These are phyloP conservation scores for Microctonus brassicae DNA, from an alignment of 2,888 invertebrate genomes.

Conservation along the genomic window DNA sequence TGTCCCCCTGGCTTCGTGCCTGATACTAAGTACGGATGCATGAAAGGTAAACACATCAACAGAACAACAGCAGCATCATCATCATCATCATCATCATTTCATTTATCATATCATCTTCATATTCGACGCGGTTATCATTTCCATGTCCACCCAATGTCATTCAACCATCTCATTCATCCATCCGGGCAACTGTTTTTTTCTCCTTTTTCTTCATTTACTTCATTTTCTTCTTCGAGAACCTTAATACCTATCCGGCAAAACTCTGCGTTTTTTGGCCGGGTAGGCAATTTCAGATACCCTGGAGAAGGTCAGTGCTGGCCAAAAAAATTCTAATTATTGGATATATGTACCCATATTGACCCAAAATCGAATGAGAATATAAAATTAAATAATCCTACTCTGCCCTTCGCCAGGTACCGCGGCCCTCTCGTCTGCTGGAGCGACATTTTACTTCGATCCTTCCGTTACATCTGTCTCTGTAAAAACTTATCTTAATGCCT, in stretches of 20 bases:
- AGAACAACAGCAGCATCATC: constrained; percentile 27
- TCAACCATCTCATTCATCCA: constrained; percentile 12
- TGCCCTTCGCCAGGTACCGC: neutral
- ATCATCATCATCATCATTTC: constrained; percentile 29
- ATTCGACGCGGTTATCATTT: constrained; percentile 21
- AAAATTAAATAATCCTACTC: constrained; percentile 3
- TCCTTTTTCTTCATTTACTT: constrained; percentile 20
- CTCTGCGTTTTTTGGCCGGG: neutral
- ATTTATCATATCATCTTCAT: constrained; percentile 26
- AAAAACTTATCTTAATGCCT: constrained; percentile 56
- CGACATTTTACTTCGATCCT: constrained; percentile 33
- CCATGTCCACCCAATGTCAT: too few relatives aligned
- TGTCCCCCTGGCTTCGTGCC: constrained; percentile 94
- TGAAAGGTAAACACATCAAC: constrained; percentile 86
- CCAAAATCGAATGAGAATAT: neutral
- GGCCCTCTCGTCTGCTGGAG: constrained; percentile 9
- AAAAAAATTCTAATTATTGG: constrained; percentile 1
- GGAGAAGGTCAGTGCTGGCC: neutral
- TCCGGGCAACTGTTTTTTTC: constrained; percentile 25
- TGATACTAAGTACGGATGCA: constrained; percentile 93
- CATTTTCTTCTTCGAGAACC: neutral
- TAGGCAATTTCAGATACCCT: constrained; percentile 11
- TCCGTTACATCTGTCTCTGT: constrained; percentile 69
- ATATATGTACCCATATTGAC: neutral
- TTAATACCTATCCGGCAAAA: neutral